These are phyloP conservation scores for Leptestheria dahalacensis DNA, from an alignment of 1,140 invertebrate species.

Conservation along the genomic window DNA sequence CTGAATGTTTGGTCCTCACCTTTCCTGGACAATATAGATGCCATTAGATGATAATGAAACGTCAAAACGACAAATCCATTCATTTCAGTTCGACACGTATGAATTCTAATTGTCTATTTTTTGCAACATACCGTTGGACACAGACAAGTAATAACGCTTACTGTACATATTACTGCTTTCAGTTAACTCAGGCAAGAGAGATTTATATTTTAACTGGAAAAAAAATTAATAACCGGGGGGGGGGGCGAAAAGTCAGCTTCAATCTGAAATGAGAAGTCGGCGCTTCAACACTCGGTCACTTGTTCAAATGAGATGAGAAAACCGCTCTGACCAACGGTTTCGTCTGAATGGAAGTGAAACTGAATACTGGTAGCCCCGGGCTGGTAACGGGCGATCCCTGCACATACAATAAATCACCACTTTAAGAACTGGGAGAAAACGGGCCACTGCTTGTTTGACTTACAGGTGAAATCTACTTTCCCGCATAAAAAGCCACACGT, in stretches of 20 bases:
- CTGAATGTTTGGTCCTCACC: no score
- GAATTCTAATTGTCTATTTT: no score
- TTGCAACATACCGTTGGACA: no score
- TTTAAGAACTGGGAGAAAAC: constrained; percentile 7
- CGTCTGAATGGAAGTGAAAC: constrained; percentile 29
- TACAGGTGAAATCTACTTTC: constrained; percentile 23
- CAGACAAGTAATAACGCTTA: not conserved
- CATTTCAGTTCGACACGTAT: no score
- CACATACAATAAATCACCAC: constrained; percentile 15
- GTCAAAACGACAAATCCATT: no score
- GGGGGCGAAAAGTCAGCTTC: not conserved
- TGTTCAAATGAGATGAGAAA: constrained; percentile 28
- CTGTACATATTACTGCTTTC: not conserved
- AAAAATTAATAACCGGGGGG: no score
- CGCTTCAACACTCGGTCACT: constrained; percentile 22
- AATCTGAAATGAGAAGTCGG: no score
- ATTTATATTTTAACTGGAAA: not conserved
- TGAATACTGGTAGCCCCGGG: constrained; percentile 26
- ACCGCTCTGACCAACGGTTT: constrained; percentile 21
- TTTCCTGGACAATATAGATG: no score
- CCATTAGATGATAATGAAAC: no score
- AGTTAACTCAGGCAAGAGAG: not conserved
- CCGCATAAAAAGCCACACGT: constrained; percentile 27
- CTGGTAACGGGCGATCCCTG: constrained; percentile 27
- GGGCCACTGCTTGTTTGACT: constrained; percentile 14